Evolutionary conservation across 2,113 vertebrate species (phyloP).

Genomic region (Ia io): DNA sequence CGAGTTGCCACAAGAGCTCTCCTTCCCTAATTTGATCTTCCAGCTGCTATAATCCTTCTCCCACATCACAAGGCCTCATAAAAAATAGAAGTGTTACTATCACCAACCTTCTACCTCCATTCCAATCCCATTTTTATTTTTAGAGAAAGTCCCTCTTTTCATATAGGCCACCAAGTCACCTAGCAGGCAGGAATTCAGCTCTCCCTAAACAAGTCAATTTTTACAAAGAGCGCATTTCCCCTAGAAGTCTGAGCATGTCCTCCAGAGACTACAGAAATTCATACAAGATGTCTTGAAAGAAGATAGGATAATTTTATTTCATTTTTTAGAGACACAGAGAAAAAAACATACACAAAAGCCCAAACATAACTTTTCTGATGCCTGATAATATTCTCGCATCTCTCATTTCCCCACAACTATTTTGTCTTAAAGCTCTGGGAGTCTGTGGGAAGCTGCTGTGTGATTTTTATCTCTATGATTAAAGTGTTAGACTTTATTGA

Average conservation of each 20-base stretch:
- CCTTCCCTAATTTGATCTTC: neutral
- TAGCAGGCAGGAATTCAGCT: conserved; percentile 44
- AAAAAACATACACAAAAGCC: neutral
- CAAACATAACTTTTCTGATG: conserved; percentile 56
- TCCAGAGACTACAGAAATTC: conserved; percentile 56
- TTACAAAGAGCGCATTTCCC: conserved; percentile 50
- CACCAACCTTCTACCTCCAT: neutral
- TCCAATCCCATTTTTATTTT: conserved; percentile 4
- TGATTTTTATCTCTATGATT: conserved; percentile 88
- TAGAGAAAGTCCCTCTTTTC: neutral
- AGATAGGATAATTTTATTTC: conserved; percentile 45
- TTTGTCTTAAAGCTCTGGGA: conserved; percentile 82
- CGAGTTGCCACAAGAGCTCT: neutral
- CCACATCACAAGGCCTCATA: neutral
- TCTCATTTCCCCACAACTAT: conserved; percentile 75
- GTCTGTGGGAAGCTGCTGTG: conserved; percentile 79
- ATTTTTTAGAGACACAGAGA: conserved; percentile 17
- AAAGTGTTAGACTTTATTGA: conserved; percentile 86
- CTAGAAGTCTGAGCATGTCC: conserved; percentile 47
- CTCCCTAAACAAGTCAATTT: conserved; percentile 62
- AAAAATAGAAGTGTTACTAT: neutral
- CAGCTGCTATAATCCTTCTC: neutral
- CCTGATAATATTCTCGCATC: conserved; percentile 68
- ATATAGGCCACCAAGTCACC: conserved; percentile 36
- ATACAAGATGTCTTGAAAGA: conserved; percentile 52